phyloP scores from a whole-genome alignment of 2,888 invertebrate genomes.

The Heliconius erato region DNA sequence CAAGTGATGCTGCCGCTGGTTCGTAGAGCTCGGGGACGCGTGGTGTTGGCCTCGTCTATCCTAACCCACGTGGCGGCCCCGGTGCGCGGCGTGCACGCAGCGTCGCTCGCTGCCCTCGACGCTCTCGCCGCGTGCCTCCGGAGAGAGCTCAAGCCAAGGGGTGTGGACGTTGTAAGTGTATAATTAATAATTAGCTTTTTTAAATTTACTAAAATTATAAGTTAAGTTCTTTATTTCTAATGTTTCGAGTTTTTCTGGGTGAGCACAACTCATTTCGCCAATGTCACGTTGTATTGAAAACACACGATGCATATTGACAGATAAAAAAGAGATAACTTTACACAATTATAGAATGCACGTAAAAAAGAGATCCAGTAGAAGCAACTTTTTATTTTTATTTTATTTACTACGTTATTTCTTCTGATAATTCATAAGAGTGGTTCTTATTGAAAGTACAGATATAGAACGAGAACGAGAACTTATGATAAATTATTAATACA shows the following conservation, averaged over 20 bases:
- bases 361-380: too few relatives aligned
- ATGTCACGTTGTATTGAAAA: too few relatives aligned
- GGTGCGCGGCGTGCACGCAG: conserved; percentile 93
- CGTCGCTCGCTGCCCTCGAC: conserved; percentile 91
- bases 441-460: not conserved
- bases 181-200: too few relatives aligned
- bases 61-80: conserved; percentile 92
- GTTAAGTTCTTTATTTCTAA: too few relatives aligned
- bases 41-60: conserved; percentile 92
- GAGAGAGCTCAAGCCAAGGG: conserved; percentile 91
- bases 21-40: conserved; percentile 91
- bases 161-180: conserved; percentile 89
- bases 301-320: too few relatives aligned
- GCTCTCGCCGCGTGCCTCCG: conserved; percentile 92
- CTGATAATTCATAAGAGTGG: not conserved
- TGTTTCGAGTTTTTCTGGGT: too few relatives aligned
- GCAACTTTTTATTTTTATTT: too few relatives aligned
- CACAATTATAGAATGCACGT: too few relatives aligned
- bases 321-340: too few relatives aligned
- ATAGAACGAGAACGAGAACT: too few relatives aligned
- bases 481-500: not conserved
- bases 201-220: too few relatives aligned
- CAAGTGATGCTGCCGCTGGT: conserved; percentile 93
- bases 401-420: not conserved
- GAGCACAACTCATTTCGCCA: too few relatives aligned